Evolutionary conservation across 2,113 vertebrate genomes (phyloP), one percentile per base, ranked within the genome.

Genomic region (Raphicerus campestris): DNA sequence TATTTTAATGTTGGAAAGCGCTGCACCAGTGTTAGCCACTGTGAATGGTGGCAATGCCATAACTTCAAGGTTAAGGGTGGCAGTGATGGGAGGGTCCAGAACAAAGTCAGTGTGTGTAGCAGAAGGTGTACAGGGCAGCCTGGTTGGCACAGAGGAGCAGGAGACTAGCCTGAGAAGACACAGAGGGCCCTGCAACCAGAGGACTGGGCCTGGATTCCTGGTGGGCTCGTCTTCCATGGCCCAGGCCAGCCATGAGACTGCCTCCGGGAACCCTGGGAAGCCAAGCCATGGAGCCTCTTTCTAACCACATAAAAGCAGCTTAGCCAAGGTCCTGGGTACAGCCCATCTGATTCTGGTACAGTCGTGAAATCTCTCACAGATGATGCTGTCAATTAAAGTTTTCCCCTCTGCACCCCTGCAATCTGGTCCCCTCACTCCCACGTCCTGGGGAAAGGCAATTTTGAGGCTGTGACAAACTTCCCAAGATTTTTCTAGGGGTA

Each of bases 261-360:
- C 73, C 58, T 97, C 20, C 2, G n/a, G 56, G 55, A 87, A 28
- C 49, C 63, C 93, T 93, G 93, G 92, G 96, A 91, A 97, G 87
- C 15, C 28, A 15, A 24, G 30, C 45, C 4, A 3, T 1, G 39
- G 78, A 84, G n/a, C 47, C 35, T 89, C 60, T 81, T 92, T 87
- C 35, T 88, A 93, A 96, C 84, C 96, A 98, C 96, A 97, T 95
- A 60, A 97, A 98, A 96, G 96, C 58, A 16, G 87, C 42, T 83
- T 51, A 73, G 49, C 39, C 87, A 51, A 39, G 56, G 80, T 89
- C 84, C 78, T 84, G 47, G 58, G 35, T 58, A 24, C 16, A 87
- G 97, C 90, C 73, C 49, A 96, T 98, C 96, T 96, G 98, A 97
- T 96, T 82, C 63, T 8, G 42, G 87, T 66, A 58, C 3, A 53